Base-by-base conservation (phyloP, 2,113 vertebrate genomes). In the Pelvicachromis taeniatus region DNA sequence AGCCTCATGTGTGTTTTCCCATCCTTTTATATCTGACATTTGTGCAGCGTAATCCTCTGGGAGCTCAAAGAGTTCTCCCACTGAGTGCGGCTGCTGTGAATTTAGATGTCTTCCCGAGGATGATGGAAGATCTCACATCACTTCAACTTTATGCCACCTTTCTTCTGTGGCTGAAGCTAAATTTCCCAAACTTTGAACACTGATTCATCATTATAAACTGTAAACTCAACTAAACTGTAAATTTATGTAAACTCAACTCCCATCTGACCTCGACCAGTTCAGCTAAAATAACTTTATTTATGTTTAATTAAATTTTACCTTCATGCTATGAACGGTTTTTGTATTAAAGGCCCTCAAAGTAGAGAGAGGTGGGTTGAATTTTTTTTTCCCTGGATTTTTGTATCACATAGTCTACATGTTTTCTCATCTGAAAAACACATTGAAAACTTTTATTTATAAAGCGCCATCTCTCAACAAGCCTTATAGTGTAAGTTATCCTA, bases 11-110 rank as follows among this genome's bases (percentile, higher is more conserved):
- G 87, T 91, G 87, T 89, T 91, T 92, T 85, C 56, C 83, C 78
- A 11, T 89, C 81, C 50, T 48, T 87, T 91, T 88, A 82, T 91
- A 84, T 59, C 70, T 94, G 94, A 94, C 91, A 93, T 94, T 93
- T 94, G 91, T 87, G 87, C 86, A n/a, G 85, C 9, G 78, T 92
- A 70, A 91, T 92, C 92, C 91, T 88, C 42, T 17, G 92, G 79
- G 93, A 91, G 59, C 78, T 12, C 56, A 52, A 35, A 53, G 70
- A 58, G 40, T 78, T 84, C 82, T 77, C 85, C 77, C 78, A 2
- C 88, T 5, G 89, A 77, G 82, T 13, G 21, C 21, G 4, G 53
- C 45, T 68, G 87, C 65, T 14, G 63, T 82, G 84, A 86, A 85
- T 89, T 12, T 78, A 16, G 88, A 88, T 84, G 77, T 73, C 21